phyloP scores from a whole-genome alignment of 2,888 invertebrate genomes.

The Salpingus planirostris region DNA sequence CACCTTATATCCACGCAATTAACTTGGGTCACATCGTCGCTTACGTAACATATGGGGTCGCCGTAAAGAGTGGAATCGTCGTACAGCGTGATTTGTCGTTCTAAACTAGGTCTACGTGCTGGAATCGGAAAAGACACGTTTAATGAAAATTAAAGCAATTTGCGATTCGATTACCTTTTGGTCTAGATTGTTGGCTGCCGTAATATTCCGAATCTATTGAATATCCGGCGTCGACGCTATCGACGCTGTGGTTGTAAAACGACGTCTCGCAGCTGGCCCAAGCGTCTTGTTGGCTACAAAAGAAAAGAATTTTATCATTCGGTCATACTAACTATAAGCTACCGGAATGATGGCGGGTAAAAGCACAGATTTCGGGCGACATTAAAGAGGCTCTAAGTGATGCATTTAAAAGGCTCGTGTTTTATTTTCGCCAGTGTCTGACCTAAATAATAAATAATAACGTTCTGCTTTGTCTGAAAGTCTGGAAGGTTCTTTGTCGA shows the following conservation, averaged over 20 bases:
- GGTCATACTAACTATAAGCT: too few relatives aligned
- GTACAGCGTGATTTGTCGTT: slow-evolving; percentile 70
- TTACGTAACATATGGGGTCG: slow-evolving; percentile 39
- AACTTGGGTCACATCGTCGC: slow-evolving; percentile 31
- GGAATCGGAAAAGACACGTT: slow-evolving; percentile 2
- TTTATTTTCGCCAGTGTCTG: too few relatives aligned
- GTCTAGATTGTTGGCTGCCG: slow-evolving; percentile 30
- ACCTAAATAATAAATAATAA: too few relatives aligned
- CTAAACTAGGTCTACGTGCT: slow-evolving; percentile 62
- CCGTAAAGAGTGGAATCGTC: slow-evolving; percentile 59
- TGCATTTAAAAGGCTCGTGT: too few relatives aligned
- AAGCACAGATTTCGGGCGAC: too few relatives aligned
- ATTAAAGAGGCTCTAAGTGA: too few relatives aligned
- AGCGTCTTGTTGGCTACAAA: slow-evolving; percentile 33
- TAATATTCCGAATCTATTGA: slow-evolving; percentile 42
- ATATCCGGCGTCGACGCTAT: slow-evolving; percentile 37
- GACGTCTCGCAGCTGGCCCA: slow-evolving; percentile 49
- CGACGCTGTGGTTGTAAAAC: slow-evolving; percentile 38
- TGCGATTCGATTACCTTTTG: slow-evolving; percentile 27
- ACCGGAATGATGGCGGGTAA: too few relatives aligned
- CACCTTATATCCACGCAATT: slow-evolving; percentile 32
- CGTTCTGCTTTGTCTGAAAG: too few relatives aligned
- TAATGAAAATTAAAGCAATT: slow-evolving; percentile 1
- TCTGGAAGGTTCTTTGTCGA: too few relatives aligned
- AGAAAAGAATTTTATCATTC: too few relatives aligned